Evolutionary conservation across 2,797 vertebrate species (phyloP).

Genomic region (Cuniculus paca): DNA sequence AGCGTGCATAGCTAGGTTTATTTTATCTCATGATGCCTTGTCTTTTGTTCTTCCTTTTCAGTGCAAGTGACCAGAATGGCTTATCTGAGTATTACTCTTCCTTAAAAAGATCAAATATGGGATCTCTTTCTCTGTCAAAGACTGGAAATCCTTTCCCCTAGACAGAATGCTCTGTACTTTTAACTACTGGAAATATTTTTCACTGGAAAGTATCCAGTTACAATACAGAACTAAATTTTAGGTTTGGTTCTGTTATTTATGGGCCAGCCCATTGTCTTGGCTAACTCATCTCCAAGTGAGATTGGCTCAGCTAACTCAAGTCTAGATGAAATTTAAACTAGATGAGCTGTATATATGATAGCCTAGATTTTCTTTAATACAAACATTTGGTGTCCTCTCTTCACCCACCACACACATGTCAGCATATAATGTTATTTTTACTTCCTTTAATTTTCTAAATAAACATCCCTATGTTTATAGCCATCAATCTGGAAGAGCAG

Average conservation of each 20-base stretch:
- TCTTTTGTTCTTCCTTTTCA: background rate
- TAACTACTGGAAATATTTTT: background rate
- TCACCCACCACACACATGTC: background rate
- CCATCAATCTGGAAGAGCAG: background rate
- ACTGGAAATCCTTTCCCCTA: background rate
- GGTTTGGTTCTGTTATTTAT: conserved; percentile 1
- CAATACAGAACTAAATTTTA: background rate
- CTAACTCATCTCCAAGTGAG: background rate
- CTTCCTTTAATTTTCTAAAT: conserved; percentile 34
- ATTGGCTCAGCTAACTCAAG: background rate
- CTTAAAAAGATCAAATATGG: conserved; percentile 8
- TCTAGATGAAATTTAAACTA: background rate
- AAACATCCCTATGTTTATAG: background rate
- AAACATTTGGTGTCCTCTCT: background rate
- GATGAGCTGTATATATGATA: background rate
- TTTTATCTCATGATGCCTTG: background rate
- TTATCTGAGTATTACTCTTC: conserved; percentile 10
- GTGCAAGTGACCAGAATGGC: background rate
- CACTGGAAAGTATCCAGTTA: background rate
- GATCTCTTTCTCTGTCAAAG: conserved; percentile 34
- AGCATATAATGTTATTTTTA: conserved; percentile 8
- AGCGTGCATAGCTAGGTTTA: background rate
- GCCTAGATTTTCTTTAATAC: background rate
- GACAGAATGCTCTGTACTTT: background rate
- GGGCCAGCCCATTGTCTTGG: background rate